Evolutionary conservation across 2,113 vertebrate species (phyloP), one percentile per base, ranked within the genome.

Genomic region (Willisornis vidua): DNA sequence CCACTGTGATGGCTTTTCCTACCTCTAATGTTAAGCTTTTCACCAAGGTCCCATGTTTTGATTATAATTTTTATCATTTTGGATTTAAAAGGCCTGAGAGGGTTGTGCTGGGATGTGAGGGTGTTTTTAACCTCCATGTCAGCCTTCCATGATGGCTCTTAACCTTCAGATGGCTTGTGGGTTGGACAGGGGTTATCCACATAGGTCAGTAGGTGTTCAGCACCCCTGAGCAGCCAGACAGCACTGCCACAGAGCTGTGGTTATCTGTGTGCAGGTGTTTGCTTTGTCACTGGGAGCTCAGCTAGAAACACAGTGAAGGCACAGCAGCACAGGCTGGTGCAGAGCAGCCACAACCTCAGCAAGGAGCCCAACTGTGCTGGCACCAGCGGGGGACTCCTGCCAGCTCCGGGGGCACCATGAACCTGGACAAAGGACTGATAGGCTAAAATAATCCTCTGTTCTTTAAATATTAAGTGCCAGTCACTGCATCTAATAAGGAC

Each of bases 1-100:
- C 18, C 0, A 0, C 3, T 52, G 4, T 25, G 31, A 78, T 0
- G 3, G 39, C 16, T 72, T 87, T 65, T 63, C 39, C 23, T 57
- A 23, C 14, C 65, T 91, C 11, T 28, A 39, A 8, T 59, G 35
- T n/a, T 61, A n/a, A 71, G 35, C 8, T 80, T 83, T 17, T 23
- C 25, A 58, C 19, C 14, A 37, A 14, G 45, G 63, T 71, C 35
- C 33, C 10, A 10, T 0, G 0, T 63, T 82, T 87, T 31, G 7
- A 28, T 45, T 41, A 48, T 14, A 14, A 2, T 58, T 85, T 65
- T 39, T 46, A 74, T 66, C 2, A 24, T n/a, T 76, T 75, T 31
- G 31, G 23, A 14, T 81, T 81, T 63, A n/a, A 66, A 85, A 85
- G 49, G 23, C 12, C 59, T 14, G 19, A 77, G 54, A 35, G 28